A percentile compares a stretch with the other conserved stretches of the same genome.
phyloP scores from a whole-genome alignment of 2,888 invertebrate species.

The Tanytarsus gracilentus region DNA sequence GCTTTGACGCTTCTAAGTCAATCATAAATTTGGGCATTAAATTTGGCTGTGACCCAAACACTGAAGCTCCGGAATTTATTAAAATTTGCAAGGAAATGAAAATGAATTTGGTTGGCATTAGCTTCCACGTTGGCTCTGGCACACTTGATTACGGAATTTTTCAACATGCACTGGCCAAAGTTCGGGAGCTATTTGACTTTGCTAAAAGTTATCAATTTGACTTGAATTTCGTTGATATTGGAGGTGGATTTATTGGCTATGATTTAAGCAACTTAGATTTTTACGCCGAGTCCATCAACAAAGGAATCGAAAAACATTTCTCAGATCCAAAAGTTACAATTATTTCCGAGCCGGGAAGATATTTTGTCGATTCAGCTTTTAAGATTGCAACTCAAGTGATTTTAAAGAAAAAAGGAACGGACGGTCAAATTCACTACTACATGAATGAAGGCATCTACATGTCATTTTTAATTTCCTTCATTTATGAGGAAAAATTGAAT shows the following conservation, averaged over 20 bases:
- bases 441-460: constrained; percentile 15
- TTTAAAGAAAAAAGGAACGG: background rate
- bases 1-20: constrained; percentile 64
- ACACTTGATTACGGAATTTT: constrained; percentile 76
- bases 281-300: constrained; percentile 12
- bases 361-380: constrained; percentile 91
- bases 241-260: constrained; percentile 87
- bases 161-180: constrained; percentile 63
- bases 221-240: constrained; percentile 75
- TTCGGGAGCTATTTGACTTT: constrained; percentile 63
- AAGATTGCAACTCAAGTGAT: constrained; percentile 51
- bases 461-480: constrained; percentile 2
- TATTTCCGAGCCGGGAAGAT: constrained; percentile 95
- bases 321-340: constrained; percentile 51
- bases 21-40: constrained; percentile 66
- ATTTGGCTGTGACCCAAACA: constrained; percentile 78
- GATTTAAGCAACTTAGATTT: constrained; percentile 40
- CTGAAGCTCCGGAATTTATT: constrained; percentile 65
- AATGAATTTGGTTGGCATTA: constrained; percentile 68
- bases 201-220: constrained; percentile 63
- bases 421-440: constrained; percentile 6
- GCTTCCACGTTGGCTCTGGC: constrained; percentile 94
- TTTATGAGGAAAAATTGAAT: background rate
- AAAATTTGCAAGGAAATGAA: constrained; percentile 64
- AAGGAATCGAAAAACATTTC: constrained; percentile 65